Evolutionary conservation across 2,888 invertebrate genomes (phyloP).

Genomic region (Elmis aenea): DNA sequence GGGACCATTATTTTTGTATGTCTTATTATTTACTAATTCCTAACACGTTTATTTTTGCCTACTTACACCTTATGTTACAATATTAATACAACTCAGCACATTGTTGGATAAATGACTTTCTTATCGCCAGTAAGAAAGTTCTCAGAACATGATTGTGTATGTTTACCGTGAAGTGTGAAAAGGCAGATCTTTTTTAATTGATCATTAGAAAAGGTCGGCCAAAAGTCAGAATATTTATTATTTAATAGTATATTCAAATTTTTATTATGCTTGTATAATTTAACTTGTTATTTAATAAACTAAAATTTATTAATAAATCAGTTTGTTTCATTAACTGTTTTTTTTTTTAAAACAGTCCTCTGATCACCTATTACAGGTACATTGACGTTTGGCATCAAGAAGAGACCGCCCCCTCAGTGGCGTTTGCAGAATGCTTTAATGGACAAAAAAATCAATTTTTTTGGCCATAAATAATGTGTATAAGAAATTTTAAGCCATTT

Average conservation of each 20-base stretch:
- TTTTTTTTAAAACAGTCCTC: too few relatives aligned
- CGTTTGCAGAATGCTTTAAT: too few relatives aligned
- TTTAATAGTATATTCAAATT: conserved; percentile 33
- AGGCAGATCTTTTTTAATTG: conserved; percentile 38
- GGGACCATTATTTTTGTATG: conserved; percentile 41
- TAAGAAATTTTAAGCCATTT: too few relatives aligned
- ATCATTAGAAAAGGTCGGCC: conserved; percentile 38
- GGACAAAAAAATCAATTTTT: too few relatives aligned
- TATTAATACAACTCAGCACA: conserved; percentile 13
- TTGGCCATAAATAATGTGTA: too few relatives aligned
- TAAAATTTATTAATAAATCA: conserved; percentile 44
- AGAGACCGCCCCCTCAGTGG: too few relatives aligned
- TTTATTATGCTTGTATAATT: conserved; percentile 44
- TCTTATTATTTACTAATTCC: conserved; percentile 25
- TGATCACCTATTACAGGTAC: too few relatives aligned
- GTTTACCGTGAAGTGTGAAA: conserved; percentile 34
- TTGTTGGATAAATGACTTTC: neutral
- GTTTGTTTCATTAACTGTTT: neutral
- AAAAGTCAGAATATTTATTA: conserved; percentile 33
- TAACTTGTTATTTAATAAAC: conserved; percentile 47
- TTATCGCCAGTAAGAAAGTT: neutral
- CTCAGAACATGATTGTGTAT: conserved; percentile 28
- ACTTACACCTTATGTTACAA: conserved; percentile 18
- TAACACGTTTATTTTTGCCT: conserved; percentile 13
- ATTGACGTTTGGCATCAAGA: too few relatives aligned